Percentiles rank a stretch among this genome's conserved stretches.
These are phyloP conservation scores for Australoheros scitulus DNA, from an alignment of 2,113 vertebrate species.

Conservation along the genomic window DNA sequence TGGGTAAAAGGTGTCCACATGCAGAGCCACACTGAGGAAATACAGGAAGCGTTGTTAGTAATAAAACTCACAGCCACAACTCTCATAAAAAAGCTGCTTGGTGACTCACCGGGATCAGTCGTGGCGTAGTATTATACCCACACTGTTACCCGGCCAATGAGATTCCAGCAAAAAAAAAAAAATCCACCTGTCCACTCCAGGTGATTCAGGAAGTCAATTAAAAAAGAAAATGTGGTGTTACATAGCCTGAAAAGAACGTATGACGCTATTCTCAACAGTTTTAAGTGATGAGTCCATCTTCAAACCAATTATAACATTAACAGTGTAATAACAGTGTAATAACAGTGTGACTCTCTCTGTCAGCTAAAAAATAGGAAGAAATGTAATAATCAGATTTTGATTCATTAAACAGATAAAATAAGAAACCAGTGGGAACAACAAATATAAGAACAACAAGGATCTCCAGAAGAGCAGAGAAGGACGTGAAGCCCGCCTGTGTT, in stretches of 20 bases:
- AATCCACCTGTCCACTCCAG: background rate
- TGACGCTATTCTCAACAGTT: background rate
- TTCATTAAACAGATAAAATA: background rate
- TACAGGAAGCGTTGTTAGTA: constrained; percentile 23
- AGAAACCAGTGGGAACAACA: background rate
- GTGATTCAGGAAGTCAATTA: constrained; percentile 5
- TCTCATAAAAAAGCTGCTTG: constrained; percentile 12
- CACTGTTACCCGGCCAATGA: constrained; percentile 9
- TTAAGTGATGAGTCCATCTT: background rate
- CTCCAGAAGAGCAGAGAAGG: background rate
- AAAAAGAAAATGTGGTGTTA: background rate
- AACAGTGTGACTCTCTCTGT: background rate
- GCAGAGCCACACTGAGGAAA: constrained; percentile 3
- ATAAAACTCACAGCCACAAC: background rate
- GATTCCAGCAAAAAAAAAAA: background rate
- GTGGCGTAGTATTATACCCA: background rate
- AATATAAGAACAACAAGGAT: background rate
- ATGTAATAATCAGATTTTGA: background rate
- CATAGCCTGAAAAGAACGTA: background rate
- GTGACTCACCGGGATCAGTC: constrained; percentile 15
- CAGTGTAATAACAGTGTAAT: background rate
- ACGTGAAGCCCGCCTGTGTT: constrained; percentile 32
- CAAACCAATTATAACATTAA: no score
- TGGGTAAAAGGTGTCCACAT: background rate
- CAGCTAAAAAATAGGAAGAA: background rate